Conservation (phyloP, 2,888 invertebrate species). For the Operophtera brumata region DNA sequence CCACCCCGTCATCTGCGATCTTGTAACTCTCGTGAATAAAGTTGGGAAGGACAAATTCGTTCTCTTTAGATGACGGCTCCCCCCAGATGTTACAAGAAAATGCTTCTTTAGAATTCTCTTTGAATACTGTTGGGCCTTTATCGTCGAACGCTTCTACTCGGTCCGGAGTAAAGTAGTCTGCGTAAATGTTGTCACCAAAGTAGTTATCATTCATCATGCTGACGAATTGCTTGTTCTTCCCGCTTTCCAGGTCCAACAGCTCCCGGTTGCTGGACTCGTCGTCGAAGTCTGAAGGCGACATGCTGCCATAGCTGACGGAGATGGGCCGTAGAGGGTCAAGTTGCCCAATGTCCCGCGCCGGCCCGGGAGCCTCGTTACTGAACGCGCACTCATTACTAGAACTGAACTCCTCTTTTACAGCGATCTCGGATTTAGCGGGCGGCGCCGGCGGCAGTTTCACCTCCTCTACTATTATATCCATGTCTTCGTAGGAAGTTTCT, state of each 20-base stretch:
- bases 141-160: conserved; percentile 66
- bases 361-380: conserved; percentile 42
- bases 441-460: conserved; percentile 47
- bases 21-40: conserved; percentile 75
- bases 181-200: conserved; percentile 74
- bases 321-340: conserved; percentile 67
- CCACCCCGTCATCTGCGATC: conserved; percentile 61
- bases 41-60: conserved; percentile 70
- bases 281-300: conserved; percentile 60
- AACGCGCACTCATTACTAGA: conserved; percentile 50
- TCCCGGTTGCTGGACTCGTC: conserved; percentile 69
- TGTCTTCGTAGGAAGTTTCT: conserved; percentile 40
- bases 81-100: conserved; percentile 57
- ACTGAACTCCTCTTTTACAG: conserved; percentile 68
- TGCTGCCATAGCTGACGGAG: conserved; percentile 66
- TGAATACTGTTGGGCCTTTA: conserved; percentile 53
- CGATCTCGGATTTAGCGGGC: conserved; percentile 38
- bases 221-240: conserved; percentile 72
- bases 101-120: conserved; percentile 44
- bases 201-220: conserved; percentile 76
- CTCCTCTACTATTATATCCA: conserved; percentile 56
- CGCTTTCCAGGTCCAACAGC: conserved; percentile 63
- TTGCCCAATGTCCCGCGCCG: conserved; percentile 38
- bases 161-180: conserved; percentile 72
- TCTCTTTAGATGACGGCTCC: conserved; percentile 66